phyloP scores from a whole-genome alignment of 2,113 vertebrate genomes.

The Felis catus region DNA sequence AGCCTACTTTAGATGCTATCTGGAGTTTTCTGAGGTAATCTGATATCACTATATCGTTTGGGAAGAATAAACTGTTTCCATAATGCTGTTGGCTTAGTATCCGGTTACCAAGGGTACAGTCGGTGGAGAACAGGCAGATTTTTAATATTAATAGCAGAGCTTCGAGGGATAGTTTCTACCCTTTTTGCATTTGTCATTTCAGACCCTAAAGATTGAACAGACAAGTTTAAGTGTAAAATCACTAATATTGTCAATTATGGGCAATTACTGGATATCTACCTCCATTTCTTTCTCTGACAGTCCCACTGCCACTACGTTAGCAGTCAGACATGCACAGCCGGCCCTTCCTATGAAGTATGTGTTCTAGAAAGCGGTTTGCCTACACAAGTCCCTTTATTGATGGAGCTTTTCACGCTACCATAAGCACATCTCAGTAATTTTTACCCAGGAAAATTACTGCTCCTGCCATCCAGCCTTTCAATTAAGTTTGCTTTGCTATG shows the following conservation, averaged over 20 bases:
- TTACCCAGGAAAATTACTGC: conserved; percentile 51
- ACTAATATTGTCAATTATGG: conserved; percentile 41
- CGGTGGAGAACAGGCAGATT: conserved; percentile 33
- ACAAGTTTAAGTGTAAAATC: conserved; percentile 67
- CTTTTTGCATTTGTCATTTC: neutral
- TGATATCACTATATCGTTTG: conserved; percentile 23
- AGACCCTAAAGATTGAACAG: conserved; percentile 1
- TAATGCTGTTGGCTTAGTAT: conserved; percentile 38
- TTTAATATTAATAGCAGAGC: conserved; percentile 47
- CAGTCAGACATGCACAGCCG: neutral
- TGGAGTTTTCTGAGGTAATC: conserved; percentile 39
- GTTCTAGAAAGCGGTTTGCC: conserved; percentile 2
- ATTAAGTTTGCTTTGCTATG: conserved; percentile 45
- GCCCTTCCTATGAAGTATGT: neutral
- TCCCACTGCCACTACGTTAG: neutral
- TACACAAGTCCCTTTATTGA: neutral
- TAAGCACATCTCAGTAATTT: conserved; percentile 62
- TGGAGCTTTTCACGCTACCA: conserved; percentile 55
- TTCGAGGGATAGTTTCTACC: conserved; percentile 53
- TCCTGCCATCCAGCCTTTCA: conserved; percentile 48
- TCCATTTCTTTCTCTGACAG: conserved; percentile 35
- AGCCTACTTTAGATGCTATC: neutral
- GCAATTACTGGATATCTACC: conserved; percentile 34
- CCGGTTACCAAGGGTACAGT: conserved; percentile 44
- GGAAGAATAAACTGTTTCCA: conserved; percentile 7